These are phyloP conservation scores for Leptodactylus fuscus DNA, from an alignment of 2,113 vertebrate genomes.

Conservation along the genomic window DNA sequence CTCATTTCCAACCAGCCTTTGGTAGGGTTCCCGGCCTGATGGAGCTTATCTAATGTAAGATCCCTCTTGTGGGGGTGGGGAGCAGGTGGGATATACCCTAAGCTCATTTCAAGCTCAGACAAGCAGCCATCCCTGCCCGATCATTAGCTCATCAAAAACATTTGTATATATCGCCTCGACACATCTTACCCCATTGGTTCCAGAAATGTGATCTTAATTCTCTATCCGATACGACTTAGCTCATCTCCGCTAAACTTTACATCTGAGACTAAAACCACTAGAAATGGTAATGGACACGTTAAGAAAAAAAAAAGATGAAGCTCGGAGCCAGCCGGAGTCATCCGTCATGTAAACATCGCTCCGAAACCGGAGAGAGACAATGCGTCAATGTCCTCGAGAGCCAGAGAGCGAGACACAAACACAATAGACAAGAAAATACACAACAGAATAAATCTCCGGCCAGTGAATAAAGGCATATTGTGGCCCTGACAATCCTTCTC, in stretches of 20 bases:
- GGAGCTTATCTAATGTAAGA: not conserved
- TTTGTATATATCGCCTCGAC: no score
- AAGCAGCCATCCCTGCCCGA: no score
- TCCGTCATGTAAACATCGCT: constrained; percentile 41
- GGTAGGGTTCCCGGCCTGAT: not conserved
- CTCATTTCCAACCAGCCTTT: not conserved
- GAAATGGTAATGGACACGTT: not conserved
- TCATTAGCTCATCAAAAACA: not conserved
- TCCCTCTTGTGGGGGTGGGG: not conserved
- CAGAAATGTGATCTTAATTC: not conserved
- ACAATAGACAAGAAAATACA: constrained; percentile 33
- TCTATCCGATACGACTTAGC: not conserved
- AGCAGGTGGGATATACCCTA: not conserved
- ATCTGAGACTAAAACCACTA: not conserved
- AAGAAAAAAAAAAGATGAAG: not conserved
- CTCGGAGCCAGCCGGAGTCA: constrained; percentile 10
- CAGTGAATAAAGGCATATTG: constrained; percentile 42
- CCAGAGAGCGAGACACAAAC: not conserved
- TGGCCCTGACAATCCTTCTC: not conserved
- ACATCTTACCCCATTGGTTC: no score
- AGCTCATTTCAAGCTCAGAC: not conserved
- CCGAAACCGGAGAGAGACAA: not conserved
- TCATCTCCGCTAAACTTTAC: not conserved
- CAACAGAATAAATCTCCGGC: constrained; percentile 46
- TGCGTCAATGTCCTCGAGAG: constrained; percentile 1